Percentiles rank a stretch among this genome's conserved stretches.
These are phyloP conservation scores for Ariolimax columbianus DNA, from an alignment of 2,888 invertebrate genomes.

Conservation along the genomic window DNA sequence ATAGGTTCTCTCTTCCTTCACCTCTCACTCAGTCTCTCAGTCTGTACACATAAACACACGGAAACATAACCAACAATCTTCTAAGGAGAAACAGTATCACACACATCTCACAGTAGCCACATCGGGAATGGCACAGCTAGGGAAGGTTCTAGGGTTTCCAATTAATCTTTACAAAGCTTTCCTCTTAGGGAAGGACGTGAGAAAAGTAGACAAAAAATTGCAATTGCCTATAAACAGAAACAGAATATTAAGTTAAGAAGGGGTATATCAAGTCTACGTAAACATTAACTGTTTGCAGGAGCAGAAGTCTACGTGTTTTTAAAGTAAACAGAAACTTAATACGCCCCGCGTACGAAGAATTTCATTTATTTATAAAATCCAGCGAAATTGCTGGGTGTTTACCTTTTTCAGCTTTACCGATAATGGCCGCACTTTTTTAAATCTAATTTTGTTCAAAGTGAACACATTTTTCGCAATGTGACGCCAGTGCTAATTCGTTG, in stretches of 20 bases:
- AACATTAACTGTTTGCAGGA: slow-evolving; percentile 5
- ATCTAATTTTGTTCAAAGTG: background rate
- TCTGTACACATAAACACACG: background rate
- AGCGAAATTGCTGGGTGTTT: background rate
- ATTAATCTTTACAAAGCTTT: slow-evolving; percentile 16
- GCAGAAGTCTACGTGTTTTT: background rate
- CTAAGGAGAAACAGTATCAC: background rate
- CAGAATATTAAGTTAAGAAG: background rate
- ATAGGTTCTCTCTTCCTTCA: background rate
- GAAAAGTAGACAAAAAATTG: too few relatives aligned
- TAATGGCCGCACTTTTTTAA: too few relatives aligned
- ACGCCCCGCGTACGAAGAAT: background rate
- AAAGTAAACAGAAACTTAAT: slow-evolving; percentile 11
- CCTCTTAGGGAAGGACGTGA: background rate
- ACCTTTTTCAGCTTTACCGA: too few relatives aligned
- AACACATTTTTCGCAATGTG: too few relatives aligned
- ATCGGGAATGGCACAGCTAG: background rate
- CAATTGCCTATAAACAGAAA: background rate
- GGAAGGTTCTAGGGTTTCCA: background rate
- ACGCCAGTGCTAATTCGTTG: too few relatives aligned
- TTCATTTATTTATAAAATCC: background rate
- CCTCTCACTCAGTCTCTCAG: background rate
- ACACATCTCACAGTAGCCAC: background rate
- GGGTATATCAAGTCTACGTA: slow-evolving; percentile 6
- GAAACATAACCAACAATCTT: background rate